Conservation (phyloP, 2,888 invertebrate species). For the Panzeria rudis region DNA sequence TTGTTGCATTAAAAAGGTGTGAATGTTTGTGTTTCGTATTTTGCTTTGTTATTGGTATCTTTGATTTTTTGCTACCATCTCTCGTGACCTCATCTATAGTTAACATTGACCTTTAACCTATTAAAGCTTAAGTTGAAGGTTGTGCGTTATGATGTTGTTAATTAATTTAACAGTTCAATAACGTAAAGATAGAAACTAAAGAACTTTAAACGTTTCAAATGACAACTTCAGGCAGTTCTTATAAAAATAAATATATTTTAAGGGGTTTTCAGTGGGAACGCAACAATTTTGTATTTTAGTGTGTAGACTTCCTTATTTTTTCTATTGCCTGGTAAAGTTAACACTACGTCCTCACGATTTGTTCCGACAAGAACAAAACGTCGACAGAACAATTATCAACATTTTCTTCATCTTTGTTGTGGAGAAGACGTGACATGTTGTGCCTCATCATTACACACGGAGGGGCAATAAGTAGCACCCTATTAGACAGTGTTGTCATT, state of each 20-base stretch:
- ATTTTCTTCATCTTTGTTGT: too few relatives aligned
- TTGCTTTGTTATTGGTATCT: conserved; percentile 26
- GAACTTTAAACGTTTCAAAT: background rate
- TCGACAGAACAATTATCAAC: too few relatives aligned
- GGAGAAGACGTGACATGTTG: too few relatives aligned
- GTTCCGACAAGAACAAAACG: too few relatives aligned
- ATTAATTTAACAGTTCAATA: background rate
- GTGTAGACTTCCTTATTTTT: conserved; percentile 62
- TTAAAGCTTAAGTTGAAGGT: conserved; percentile 16
- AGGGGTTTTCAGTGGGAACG: background rate
- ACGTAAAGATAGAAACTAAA: background rate
- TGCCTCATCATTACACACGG: too few relatives aligned
- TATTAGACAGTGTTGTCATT: too few relatives aligned
- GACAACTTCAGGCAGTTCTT: conserved; percentile 16
- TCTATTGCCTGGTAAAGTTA: too few relatives aligned
- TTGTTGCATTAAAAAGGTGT: conserved; percentile 57
- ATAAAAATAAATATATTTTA: background rate
- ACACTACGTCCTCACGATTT: too few relatives aligned
- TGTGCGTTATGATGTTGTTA: background rate
- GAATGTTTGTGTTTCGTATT: background rate
- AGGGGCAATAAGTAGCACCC: too few relatives aligned
- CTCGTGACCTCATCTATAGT: conserved; percentile 38
- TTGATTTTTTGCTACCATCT: conserved; percentile 58
- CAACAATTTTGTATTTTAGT: background rate
- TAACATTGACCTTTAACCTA: conserved; percentile 68